Base-by-base conservation (phyloP, 2,797 vertebrate species). In the Tragopan temminckii region DNA sequence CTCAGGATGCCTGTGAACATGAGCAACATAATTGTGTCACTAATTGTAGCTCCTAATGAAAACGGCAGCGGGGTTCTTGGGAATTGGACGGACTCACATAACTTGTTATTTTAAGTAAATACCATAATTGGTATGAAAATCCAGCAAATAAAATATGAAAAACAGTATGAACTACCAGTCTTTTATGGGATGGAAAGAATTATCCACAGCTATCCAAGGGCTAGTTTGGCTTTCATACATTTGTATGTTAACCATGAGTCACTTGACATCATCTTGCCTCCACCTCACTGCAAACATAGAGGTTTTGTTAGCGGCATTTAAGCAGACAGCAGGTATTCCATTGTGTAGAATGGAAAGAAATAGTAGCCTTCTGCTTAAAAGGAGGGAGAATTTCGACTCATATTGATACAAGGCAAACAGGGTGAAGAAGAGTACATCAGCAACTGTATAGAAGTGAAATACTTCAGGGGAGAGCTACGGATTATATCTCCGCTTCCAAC, bases 51-150 rank as follows among this genome's bases (percentile, higher is more conserved):
- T 81, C 13, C 6, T 66, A 85, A 94, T 27, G 59, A 95, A 76
- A 33, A 80, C 53, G 76, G 80, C 92, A 79, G 76, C 81, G 71
- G 93, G 92, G 81, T 88, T 94, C 93, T 85, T 70, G 64, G 53
- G 92, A 94, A 91, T 0, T 91, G 80, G 94, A 89, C 1, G 2
- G 78, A 79, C 87, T 95, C 80, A 74, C 63, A 72, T 23, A 89
- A 82, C 55, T 92, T 80, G 69, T 94, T 94, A 93, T 94, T 96
- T 93, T 83, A 89, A 90, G 85, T 95, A 94, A 96, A 90, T 91
- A 92, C 90, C 76, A 31, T 93, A 97, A 96, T 93, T 35, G 5
- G 85, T 89, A 88, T 61, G 31, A 91, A 96, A 93, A 74, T 43
- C 55, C 87, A 91, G 87, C 63, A 81, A 88, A 80, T 88, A 67